These are phyloP conservation scores for Dynastes grantii DNA, from an alignment of 2,888 invertebrate genomes.

Conservation along the genomic window DNA sequence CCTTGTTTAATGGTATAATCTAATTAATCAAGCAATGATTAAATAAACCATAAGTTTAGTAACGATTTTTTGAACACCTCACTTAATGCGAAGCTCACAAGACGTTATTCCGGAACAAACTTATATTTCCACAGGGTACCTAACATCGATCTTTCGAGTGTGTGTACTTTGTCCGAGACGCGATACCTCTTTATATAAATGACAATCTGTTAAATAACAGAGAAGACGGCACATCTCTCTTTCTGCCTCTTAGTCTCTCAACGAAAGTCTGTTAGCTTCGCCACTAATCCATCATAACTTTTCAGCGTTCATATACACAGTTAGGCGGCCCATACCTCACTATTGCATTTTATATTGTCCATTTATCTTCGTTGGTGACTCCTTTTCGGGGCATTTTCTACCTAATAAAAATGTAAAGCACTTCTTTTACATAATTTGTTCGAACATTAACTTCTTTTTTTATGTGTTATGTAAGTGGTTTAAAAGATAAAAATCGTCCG, in stretches of 20 bases:
- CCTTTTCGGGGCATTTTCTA: conserved; percentile 62
- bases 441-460: conserved; percentile 64
- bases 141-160: conserved; percentile 25
- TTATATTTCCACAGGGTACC: conserved; percentile 18
- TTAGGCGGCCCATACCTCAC: conserved; percentile 60
- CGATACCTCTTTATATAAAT: conserved; percentile 33
- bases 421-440: conserved; percentile 68
- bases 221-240: conserved; percentile 14
- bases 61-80: too few species aligned
- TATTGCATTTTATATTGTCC: conserved; percentile 64
- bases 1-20: too few species aligned
- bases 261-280: conserved; percentile 54
- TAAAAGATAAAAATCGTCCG: conserved; percentile 45
- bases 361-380: conserved; percentile 66
- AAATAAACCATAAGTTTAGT: too few species aligned
- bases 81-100: too few species aligned
- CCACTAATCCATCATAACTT: conserved; percentile 58
- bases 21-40: too few species aligned
- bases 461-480: conserved; percentile 53
- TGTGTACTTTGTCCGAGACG: conserved; percentile 30
- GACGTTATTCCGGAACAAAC: neutral
- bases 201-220: conserved; percentile 41
- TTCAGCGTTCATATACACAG: conserved; percentile 57
- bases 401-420: conserved; percentile 69
- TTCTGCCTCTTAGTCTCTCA: neutral